Base-by-base conservation (phyloP, 2,888 invertebrate species). In the Drosophila helvetica region DNA sequence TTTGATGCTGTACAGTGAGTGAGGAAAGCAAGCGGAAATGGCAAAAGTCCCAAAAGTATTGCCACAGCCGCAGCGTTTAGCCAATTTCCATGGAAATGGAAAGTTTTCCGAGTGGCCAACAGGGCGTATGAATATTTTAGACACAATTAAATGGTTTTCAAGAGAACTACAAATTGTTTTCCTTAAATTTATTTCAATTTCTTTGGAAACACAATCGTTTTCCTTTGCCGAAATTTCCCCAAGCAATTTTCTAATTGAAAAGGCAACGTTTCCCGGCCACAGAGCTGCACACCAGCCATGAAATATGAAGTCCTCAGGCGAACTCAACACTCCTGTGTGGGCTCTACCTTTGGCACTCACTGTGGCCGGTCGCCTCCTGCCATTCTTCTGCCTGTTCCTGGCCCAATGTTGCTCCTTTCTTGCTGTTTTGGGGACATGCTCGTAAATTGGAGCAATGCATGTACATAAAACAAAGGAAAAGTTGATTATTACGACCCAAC, bases 371-470 rank as follows among this genome's bases (percentile, higher is more conserved):
- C n/a, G 30, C 18, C 8, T 8, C 2, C 8, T 8, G 27, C 1
- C 27, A 8, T 8, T 8, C 27, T 27, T 27, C 2, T 27, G 27
- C 27, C 27, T 7, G 27, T 27, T 27, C 8, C 1, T 25, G 7
- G 25, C 8, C 7, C 8, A 25, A 8, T 25, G 25, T 25, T 25
- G 25, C 8, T 25, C 25, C 25, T 50, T 19, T 38, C 52, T 33
- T 22, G 43, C 17, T 64, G 51, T 47, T 71, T 65, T 43, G 73
- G 64, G 55, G 48, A 46, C 53, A 55, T 52, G 75, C 68, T 86
- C 86, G 73, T 88, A 83, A 88, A 88, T 83, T 83, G 82, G 75
- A 66, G 70, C 58, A 63, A 60, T 68, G 63, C 64, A 65, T 58
- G 68, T 48, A 66, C 66, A 70, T 85, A 86, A 82, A 68, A 69